These are phyloP conservation scores for Andricus grossulariae DNA, from an alignment of 1,140 invertebrate genomes.

Conservation along the genomic window DNA sequence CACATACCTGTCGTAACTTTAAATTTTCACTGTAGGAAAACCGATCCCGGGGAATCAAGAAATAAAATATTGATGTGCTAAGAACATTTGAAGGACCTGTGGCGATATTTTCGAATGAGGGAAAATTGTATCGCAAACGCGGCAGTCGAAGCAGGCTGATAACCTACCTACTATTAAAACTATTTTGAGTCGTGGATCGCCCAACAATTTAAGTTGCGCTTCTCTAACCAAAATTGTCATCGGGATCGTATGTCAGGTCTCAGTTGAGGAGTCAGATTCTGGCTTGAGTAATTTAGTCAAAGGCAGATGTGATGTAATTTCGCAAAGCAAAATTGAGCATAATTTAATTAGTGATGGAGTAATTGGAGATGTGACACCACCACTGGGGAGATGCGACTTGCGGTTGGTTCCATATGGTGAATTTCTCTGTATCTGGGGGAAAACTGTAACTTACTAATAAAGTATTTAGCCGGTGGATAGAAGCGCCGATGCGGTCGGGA, in stretches of 20 bases:
- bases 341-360: conserved; percentile 11
- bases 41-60: neutral
- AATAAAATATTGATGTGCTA: conserved; percentile 38
- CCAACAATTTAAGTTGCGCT: neutral
- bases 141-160: no score
- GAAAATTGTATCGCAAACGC: neutral
- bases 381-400: conserved; percentile 1
- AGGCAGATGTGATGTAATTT: conserved; percentile 22
- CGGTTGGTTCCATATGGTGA: neutral
- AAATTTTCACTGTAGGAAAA: conserved; percentile 26
- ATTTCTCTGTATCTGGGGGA: conserved; percentile 42
- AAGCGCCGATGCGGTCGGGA: conserved; percentile 62
- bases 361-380: conserved; percentile 17
- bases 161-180: no score
- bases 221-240: neutral
- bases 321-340: conserved; percentile 17
- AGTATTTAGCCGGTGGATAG: conserved; percentile 66
- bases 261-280: neutral
- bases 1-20: conserved; percentile 24
- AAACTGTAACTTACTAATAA: conserved; percentile 67
- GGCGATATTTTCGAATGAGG: no score
- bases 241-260: neutral
- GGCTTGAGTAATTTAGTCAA: neutral
- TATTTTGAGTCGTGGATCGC: no score
- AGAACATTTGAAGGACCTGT: conserved; percentile 11